Percentiles rank a stretch among this genome's conserved stretches.
Evolutionary conservation across 2,888 invertebrate species (phyloP).

Genomic region (Platycnemis pennipes): DNA sequence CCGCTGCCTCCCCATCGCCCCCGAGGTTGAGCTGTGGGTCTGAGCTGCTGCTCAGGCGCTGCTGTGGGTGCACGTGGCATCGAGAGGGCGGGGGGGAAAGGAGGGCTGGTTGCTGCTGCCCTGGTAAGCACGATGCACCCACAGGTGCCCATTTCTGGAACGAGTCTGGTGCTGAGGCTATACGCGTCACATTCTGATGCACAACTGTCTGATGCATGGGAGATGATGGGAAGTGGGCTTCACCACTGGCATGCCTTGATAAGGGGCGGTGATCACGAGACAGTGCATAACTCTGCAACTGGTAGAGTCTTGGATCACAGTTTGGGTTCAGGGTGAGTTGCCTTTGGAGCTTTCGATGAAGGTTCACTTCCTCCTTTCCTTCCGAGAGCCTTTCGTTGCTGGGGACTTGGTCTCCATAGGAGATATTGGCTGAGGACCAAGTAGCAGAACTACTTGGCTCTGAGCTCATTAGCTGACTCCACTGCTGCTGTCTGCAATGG

Average conservation of each 20-base stretch:
- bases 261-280: constrained; percentile 70
- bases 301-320: constrained; percentile 87
- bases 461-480: constrained; percentile 25
- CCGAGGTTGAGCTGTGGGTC: constrained; percentile 84
- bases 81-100: constrained; percentile 73
- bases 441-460: constrained; percentile 24
- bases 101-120: constrained; percentile 70
- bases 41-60: constrained; percentile 81
- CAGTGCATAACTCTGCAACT: constrained; percentile 75
- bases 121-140: constrained; percentile 72
- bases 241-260: constrained; percentile 69
- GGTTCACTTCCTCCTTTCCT: constrained; percentile 80
- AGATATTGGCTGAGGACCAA: constrained; percentile 37
- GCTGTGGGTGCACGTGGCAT: constrained; percentile 78
- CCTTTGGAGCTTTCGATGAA: constrained; percentile 89
- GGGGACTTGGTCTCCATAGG: constrained; percentile 77
- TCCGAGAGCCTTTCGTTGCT: constrained; percentile 78
- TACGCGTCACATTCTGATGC: constrained; percentile 85
- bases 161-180: constrained; percentile 87
- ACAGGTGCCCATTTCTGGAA: constrained; percentile 81
- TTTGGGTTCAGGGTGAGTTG: constrained; percentile 91
- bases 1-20: constrained; percentile 73
- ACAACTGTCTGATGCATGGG: constrained; percentile 72
- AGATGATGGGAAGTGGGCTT: constrained; percentile 10
- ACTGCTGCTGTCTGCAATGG: constrained; percentile 70